Base-by-base conservation (phyloP, 2,888 invertebrate genomes). In the Petrolisthes manimaculis region DNA sequence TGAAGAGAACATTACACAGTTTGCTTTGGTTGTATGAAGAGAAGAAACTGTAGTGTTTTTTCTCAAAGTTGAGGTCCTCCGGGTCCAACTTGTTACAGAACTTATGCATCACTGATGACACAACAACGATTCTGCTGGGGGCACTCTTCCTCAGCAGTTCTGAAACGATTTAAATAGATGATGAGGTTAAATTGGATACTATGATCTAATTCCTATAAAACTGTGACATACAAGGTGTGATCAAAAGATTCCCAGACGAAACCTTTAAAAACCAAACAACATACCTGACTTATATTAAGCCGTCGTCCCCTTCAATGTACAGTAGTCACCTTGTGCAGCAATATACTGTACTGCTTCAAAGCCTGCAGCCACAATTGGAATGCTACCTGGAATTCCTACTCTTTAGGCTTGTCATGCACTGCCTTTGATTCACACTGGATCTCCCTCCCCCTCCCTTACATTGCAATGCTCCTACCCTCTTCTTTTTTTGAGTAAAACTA, bases 1-100 rank as follows among this genome's bases (percentile, higher is more conserved):
- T 79, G 81, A 89, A 89, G 75, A 89, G 83, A 37, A 89, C 84
- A 55, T 89, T 89, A 54, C 83, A 83, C 21, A 89, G 83, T 54
- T 86, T 87, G 53, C 79, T 55, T 61, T 83, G 84, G n/a, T 74
- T 84, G 54, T 89, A 89, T 9, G 86, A 75, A 6, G 81, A 77
- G 53, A 82, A 61, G 51, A 77, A 86, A 67, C 37, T 51, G 67
- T 86, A 86, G 54, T 81, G 51, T 8, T 80, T 77, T 37, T 69
- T 55, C 67, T 86, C 86, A 37, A 86, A 86, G 77, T 82, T 86
- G 21, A 86, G 82, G 24, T 77, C 61, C 9, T 86, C 86, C 3
- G 86, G 82, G 77, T 86, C 77, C 24, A 86, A 82, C 24, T 82
- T 86, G 51, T 53, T 81, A n/a, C 74, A 74, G 21, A 75, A 82